A percentile compares a stretch with the other conserved stretches of the same genome.
phyloP scores from a whole-genome alignment of 1,140 invertebrate species.

The Globodera rostochiensis region DNA sequence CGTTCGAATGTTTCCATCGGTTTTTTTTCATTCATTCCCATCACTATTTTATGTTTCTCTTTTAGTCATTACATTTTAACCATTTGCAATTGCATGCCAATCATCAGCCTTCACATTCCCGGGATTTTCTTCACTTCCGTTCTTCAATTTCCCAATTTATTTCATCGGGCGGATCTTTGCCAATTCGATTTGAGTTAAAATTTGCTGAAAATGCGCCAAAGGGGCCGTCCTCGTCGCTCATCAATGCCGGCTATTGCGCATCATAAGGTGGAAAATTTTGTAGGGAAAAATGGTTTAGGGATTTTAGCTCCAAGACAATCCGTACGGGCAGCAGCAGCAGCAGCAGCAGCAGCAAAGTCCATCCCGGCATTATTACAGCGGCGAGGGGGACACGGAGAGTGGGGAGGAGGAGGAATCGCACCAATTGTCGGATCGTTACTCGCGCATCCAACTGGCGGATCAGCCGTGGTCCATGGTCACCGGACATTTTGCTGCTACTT shows the following conservation, averaged over 20 bases:
- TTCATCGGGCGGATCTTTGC: too few relatives aligned
- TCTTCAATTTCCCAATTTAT: too few relatives aligned
- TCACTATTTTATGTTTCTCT: too few relatives aligned
- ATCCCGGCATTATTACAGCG: conserved; percentile 15
- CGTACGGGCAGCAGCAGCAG: conserved; percentile 23
- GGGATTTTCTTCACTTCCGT: too few relatives aligned
- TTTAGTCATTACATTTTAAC: too few relatives aligned
- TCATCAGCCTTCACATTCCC: too few relatives aligned
- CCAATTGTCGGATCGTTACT: conserved; percentile 29
- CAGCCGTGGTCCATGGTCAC: not conserved
- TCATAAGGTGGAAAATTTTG: conserved; percentile 14
- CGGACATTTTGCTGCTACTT: not conserved
- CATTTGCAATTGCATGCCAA: too few relatives aligned
- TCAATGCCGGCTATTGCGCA: conserved; percentile 31
- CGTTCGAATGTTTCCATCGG: too few relatives aligned
- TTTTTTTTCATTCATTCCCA: too few relatives aligned
- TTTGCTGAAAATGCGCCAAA: conserved; percentile 16
- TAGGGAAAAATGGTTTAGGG: not conserved
- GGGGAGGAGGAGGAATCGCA: conserved; percentile 19
- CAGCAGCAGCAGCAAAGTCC: conserved; percentile 13
- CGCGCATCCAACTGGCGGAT: conserved; percentile 26
- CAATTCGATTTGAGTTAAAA: too few relatives aligned
- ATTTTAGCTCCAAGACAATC: conserved; percentile 13
- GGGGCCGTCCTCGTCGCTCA: conserved; percentile 26
- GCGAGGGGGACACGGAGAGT: conserved; percentile 19